Evolutionary conservation across 2,888 invertebrate species (phyloP).

Genomic region (Polia nebulosa): DNA sequence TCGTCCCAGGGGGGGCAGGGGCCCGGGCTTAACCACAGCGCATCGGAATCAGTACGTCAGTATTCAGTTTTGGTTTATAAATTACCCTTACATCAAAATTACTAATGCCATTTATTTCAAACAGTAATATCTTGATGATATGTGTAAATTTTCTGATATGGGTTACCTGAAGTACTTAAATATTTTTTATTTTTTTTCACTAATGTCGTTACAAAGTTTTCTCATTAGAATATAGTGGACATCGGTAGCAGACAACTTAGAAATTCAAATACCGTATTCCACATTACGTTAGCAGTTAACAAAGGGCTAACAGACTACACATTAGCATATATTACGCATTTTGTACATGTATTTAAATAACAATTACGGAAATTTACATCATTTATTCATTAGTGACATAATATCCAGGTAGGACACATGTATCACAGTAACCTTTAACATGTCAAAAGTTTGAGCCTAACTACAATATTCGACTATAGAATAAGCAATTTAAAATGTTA

Average conservation of each 20-base stretch:
- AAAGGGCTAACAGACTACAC: slow-evolving; percentile 22
- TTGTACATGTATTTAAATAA: slow-evolving; percentile 45
- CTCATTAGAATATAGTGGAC: slow-evolving; percentile 21
- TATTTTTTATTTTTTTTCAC: no score
- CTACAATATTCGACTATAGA: background rate
- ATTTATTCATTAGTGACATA: slow-evolving; percentile 34
- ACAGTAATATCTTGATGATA: no score
- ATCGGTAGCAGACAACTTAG: slow-evolving; percentile 23
- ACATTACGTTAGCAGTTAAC: slow-evolving; percentile 20
- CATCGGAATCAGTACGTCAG: slow-evolving; percentile 28
- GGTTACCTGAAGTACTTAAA: no score
- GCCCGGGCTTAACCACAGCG: slow-evolving; percentile 67
- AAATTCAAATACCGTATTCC: slow-evolving; percentile 41
- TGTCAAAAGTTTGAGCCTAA: background rate
- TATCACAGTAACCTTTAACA: background rate
- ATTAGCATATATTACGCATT: slow-evolving; percentile 51
- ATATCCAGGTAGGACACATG: slow-evolving; percentile 4
- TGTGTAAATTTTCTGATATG: no score
- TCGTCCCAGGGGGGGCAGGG: slow-evolving; percentile 61
- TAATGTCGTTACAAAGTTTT: slow-evolving; percentile 7
- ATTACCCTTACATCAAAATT: background rate
- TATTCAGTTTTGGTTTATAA: background rate
- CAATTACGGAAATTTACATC: slow-evolving; percentile 21
- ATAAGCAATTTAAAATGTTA: background rate
- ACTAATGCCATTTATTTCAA: background rate